These are phyloP conservation scores for Malachius bipustulatus DNA, from an alignment of 2,888 invertebrate species.

Conservation along the genomic window DNA sequence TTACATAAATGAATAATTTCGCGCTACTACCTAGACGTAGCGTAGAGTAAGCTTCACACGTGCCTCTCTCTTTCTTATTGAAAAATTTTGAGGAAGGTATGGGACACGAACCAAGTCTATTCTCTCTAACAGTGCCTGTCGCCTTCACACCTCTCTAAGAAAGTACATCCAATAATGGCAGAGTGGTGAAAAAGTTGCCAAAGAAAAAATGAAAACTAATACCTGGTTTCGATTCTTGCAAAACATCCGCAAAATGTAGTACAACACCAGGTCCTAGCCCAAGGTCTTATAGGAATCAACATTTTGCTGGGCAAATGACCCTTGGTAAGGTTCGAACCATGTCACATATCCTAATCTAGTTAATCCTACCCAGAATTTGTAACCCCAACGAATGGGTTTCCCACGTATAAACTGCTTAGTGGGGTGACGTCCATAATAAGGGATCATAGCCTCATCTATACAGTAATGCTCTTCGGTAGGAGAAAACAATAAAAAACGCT, in stretches of 20 bases:
- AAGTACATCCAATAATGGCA: constrained; percentile 15
- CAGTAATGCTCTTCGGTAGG: constrained; percentile 23
- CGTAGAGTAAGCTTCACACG: constrained; percentile 5
- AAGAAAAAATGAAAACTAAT: constrained; percentile 7
- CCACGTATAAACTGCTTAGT: constrained; percentile 23
- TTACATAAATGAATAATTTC: constrained; percentile 12
- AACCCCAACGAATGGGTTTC: constrained; percentile 23
- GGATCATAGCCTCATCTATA: constrained; percentile 29
- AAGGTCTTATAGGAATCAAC: constrained; percentile 14
- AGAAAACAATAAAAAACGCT: constrained; percentile 19
- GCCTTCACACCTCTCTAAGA: constrained; percentile 10
- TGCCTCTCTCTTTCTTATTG: constrained; percentile 12
- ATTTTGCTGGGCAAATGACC: constrained; percentile 3
- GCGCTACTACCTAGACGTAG: neutral
- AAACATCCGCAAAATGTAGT: constrained; percentile 13
- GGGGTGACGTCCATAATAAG: constrained; percentile 28
- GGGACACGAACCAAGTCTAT: constrained; percentile 8
- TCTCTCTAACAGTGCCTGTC: constrained; percentile 17
- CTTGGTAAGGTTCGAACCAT: constrained; percentile 22
- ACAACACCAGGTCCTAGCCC: constrained; percentile 16
- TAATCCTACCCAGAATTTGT: constrained; percentile 24
- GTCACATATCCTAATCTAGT: constrained; percentile 21
- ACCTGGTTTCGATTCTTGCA: constrained; percentile 5
- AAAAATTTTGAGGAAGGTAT: constrained; percentile 4
- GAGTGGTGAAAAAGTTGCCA: constrained; percentile 19